phyloP scores from a whole-genome alignment of 2,797 vertebrate species.

The Platalea minor region DNA sequence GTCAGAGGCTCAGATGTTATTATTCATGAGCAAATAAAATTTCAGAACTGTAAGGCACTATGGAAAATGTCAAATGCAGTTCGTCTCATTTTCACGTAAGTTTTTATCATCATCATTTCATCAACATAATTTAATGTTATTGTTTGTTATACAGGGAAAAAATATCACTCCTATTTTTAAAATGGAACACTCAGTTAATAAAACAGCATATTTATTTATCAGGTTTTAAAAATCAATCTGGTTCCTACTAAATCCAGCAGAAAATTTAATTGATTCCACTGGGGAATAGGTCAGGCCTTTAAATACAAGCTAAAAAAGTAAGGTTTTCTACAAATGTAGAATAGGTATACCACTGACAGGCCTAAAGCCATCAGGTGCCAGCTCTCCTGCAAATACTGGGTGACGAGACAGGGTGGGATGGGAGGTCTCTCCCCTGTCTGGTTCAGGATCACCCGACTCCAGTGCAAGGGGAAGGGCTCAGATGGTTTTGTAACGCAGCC shows the following conservation, averaged over 20 bases:
- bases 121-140: neutral
- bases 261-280: neutral
- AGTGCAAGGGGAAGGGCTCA: neutral
- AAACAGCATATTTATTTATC: neutral
- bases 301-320: neutral
- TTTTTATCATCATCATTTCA: neutral
- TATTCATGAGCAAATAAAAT: constrained; percentile 30
- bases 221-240: neutral
- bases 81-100: neutral
- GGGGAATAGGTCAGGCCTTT: neutral
- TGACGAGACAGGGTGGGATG: neutral
- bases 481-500: neutral
- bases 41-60: neutral
- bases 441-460: neutral
- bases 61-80: constrained; percentile 27
- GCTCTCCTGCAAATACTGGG: neutral
- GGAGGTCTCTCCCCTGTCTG: neutral
- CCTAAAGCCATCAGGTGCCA: neutral
- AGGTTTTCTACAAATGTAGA: neutral
- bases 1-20: constrained; percentile 10
- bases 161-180: neutral
- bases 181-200: constrained; percentile 1
- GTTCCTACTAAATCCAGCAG: neutral
- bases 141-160: neutral
- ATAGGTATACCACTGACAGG: neutral